Base-by-base conservation (phyloP, 1,140 invertebrate species). In the Nephotettix cincticeps region DNA sequence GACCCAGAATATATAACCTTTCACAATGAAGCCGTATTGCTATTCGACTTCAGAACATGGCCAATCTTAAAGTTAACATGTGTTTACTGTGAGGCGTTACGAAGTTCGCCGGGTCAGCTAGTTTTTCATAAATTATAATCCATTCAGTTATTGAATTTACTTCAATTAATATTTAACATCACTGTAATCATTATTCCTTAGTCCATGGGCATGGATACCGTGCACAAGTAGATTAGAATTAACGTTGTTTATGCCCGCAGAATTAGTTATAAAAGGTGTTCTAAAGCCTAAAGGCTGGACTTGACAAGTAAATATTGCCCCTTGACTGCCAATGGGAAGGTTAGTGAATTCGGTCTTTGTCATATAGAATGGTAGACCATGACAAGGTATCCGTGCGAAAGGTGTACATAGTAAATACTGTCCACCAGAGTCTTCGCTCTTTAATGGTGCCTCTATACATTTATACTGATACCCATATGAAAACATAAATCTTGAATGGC, bases 401-500 rank as follows among this genome's bases (percentile, higher is more conserved):
- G 47, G 47, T 19, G 47, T 54, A 21, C 13, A n/a, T 11, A 54
- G 6, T 19, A 54, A 14, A 14, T n/a, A 54, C 23, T 54, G 47
- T 11, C 4, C 4, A n/a, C 21, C 21, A 54, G 13, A 6, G 13
- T 6, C 6, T 4, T 21, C 47, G 13, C 6, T 11, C 21, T 54
- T 54, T 6, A 6, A 14, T 54, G 47, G 6, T 14, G 47, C 4
- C 19, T 6, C 19, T 11, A 54, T n/a, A 6, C 13, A 6, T 54
- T 54, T 54, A 54, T n/a, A 54, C 23, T 54, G 47, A 21, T 54
- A 54, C 19, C 47, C 47, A 54, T 14, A 14, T 11, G 9, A 6
- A 21, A n/a, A 54, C 47, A 54, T 54, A 54, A 54, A n/a, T 54
- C 47, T 54, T 54, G 47, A 54, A 21, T 54, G 47, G 6, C 4